Conservation (phyloP, 2,113 vertebrate genomes). For the Deroptyus accipitrinus region DNA sequence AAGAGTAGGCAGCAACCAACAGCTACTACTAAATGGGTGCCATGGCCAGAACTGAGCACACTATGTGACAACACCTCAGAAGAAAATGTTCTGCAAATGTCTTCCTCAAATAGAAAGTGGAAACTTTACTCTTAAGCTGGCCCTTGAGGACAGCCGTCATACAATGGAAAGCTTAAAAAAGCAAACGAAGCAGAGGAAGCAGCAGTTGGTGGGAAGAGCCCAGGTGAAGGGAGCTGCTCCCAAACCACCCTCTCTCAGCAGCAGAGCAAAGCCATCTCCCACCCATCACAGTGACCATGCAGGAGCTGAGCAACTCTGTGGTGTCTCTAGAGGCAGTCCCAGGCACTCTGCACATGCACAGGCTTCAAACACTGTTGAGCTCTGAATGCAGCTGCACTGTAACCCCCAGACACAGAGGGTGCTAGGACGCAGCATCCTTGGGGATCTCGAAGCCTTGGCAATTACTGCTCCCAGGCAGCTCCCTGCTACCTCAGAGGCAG, state of each 20-base stretch:
- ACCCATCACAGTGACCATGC: fast-evolving
- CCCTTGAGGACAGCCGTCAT: neutral
- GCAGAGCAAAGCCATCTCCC: neutral
- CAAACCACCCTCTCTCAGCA: neutral
- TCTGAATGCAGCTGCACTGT: neutral
- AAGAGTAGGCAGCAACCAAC: neutral
- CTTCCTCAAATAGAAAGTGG: neutral
- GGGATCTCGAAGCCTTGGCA: fast-evolving
- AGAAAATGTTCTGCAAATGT: neutral
- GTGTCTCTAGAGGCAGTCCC: neutral
- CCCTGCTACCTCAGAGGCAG: fast-evolving
- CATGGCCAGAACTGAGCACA: neutral
- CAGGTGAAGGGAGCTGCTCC: neutral
- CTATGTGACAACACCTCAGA: neutral
- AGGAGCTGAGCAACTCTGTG: fast-evolving
- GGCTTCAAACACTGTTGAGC: neutral
- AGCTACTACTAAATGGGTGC: neutral
- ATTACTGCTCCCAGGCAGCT: neutral
- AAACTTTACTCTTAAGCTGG: neutral
- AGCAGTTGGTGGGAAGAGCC: neutral
- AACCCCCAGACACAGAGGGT: neutral
- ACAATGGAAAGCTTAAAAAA: neutral
- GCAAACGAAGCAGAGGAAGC: fast-evolving
- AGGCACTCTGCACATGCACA: neutral
- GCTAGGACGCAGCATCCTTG: neutral